These are phyloP conservation scores for Acleris sparsana DNA, from an alignment of 2,888 invertebrate genomes.

Conservation along the genomic window DNA sequence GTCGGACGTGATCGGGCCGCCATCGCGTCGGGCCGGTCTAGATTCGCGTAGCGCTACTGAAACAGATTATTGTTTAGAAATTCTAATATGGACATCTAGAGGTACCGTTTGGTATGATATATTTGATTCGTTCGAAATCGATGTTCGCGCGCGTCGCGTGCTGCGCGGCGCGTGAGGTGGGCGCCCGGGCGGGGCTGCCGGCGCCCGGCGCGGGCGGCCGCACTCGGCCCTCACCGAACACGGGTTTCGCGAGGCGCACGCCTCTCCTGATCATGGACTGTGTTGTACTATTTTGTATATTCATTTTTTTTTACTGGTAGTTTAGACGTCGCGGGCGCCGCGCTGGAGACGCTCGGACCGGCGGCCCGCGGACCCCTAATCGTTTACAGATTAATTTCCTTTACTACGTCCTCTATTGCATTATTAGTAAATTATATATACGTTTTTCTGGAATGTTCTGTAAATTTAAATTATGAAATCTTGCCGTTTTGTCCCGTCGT, in stretches of 20 bases:
- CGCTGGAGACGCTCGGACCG: neutral
- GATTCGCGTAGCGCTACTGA: neutral
- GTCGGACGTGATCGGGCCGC: too few species aligned
- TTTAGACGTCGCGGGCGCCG: constrained; percentile 34
- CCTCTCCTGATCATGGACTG: constrained; percentile 40
- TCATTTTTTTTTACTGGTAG: constrained; percentile 38
- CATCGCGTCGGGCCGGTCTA: too few species aligned
- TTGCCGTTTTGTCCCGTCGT: neutral
- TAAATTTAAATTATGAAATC: constrained; percentile 7
- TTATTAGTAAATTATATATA: constrained; percentile 13
- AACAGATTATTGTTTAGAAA: too few species aligned
- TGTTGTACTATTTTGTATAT: constrained; percentile 48
- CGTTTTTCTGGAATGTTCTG: constrained; percentile 31
- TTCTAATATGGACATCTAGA: neutral
- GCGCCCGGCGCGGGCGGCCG: neutral
- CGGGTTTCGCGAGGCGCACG: constrained; percentile 15
- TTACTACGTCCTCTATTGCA: constrained; percentile 13
- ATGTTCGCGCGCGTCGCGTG: neutral
- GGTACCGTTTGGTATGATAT: constrained; percentile 5
- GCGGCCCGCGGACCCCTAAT: constrained; percentile 9
- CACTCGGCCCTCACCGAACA: neutral
- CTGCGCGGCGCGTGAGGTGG: too few species aligned
- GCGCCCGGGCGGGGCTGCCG: too few species aligned
- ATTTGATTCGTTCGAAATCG: constrained; percentile 9
- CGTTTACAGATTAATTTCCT: constrained; percentile 17